Conservation (phyloP, 2,113 vertebrate genomes). For the Capricornis sumatraensis region DNA sequence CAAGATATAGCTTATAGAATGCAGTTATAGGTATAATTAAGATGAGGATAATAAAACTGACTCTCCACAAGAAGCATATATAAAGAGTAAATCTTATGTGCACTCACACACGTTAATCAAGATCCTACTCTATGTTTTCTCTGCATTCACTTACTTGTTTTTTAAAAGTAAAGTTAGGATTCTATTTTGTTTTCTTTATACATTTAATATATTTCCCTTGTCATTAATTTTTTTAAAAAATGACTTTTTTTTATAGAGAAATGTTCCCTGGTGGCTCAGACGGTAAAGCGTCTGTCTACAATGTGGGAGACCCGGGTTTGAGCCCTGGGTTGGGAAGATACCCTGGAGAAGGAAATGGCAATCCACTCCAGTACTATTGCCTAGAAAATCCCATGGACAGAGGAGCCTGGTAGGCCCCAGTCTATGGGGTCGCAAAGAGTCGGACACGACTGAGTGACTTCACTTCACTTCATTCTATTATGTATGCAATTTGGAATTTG, state of each 20-base stretch:
- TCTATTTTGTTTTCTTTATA: not conserved
- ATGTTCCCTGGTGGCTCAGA: too few species aligned
- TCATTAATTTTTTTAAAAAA: not conserved
- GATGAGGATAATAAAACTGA: not conserved
- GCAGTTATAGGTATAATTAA: not conserved
- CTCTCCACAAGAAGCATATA: not conserved
- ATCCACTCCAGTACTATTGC: too few species aligned
- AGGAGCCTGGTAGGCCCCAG: too few species aligned
- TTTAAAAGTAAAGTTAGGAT: not conserved
- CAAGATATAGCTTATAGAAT: not conserved
- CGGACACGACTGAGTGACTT: too few species aligned
- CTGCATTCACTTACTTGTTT: not conserved
- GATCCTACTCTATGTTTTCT: not conserved
- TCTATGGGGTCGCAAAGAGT: too few species aligned
- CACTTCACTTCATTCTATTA: not conserved
- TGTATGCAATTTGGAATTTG: not conserved
- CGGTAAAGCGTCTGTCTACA: too few species aligned
- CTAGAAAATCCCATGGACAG: too few species aligned
- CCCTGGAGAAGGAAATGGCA: too few species aligned
- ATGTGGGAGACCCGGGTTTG: too few species aligned
- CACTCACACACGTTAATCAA: not conserved
- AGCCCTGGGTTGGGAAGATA: too few species aligned
- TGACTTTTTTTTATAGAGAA: not conserved
- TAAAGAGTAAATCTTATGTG: not conserved
- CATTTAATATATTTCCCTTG: not conserved